These are phyloP conservation scores for Hipparchia semele DNA, from an alignment of 2,888 invertebrate species.

Conservation along the genomic window DNA sequence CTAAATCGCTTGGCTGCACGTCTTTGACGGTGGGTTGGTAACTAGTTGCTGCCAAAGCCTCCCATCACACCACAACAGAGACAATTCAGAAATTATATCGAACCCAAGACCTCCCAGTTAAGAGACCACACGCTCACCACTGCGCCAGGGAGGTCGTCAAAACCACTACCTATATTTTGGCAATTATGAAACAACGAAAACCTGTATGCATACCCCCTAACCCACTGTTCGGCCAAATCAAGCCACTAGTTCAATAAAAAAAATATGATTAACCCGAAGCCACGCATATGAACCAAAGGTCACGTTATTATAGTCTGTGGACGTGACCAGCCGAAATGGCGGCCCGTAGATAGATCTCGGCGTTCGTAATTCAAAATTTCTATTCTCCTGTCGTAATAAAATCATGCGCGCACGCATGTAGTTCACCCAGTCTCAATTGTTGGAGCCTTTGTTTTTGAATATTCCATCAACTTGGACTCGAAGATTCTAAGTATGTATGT, in stretches of 20 bases:
- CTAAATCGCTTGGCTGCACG: no score
- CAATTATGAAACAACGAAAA: not conserved
- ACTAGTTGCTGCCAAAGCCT: no score
- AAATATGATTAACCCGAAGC: constrained; percentile 65
- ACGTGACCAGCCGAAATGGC: constrained; percentile 73
- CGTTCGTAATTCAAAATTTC: constrained; percentile 72
- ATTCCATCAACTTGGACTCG: not conserved
- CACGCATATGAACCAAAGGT: constrained; percentile 73
- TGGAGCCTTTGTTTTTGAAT: constrained; percentile 40
- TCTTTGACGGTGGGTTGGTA: no score
- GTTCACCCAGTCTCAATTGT: constrained; percentile 49
- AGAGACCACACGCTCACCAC: no score
- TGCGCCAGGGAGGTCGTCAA: no score
- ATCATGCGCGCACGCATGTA: constrained; percentile 70
- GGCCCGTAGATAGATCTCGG: constrained; percentile 58
- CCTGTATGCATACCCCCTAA: constrained; percentile 46
- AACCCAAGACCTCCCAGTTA: no score
- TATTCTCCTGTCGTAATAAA: constrained; percentile 78
- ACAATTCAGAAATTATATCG: no score
- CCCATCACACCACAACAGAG: no score
- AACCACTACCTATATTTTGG: no score
- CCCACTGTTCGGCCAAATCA: constrained; percentile 55
- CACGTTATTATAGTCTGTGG: constrained; percentile 74
- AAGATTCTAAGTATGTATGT: not conserved
- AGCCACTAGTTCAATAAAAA: constrained; percentile 71